phyloP scores from a whole-genome alignment of 2,888 invertebrate species.

The Cryptocephalus moraei region DNA sequence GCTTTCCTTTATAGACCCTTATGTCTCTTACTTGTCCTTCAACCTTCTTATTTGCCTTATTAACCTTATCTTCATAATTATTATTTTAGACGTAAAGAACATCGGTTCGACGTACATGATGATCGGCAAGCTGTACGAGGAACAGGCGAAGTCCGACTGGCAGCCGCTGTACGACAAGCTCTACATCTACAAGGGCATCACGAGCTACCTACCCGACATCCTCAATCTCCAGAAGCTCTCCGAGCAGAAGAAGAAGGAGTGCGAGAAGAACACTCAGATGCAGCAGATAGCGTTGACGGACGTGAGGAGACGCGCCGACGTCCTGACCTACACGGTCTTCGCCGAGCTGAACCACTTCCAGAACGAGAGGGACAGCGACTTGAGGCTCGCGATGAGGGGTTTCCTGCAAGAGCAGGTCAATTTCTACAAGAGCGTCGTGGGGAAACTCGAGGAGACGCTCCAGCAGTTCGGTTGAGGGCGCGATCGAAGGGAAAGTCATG shows the following conservation, averaged over 20 bases:
- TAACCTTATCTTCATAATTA: not conserved
- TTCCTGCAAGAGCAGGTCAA: slow-evolving; percentile 82
- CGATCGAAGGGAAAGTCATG: too few relatives aligned
- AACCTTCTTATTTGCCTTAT: not conserved
- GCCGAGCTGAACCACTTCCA: slow-evolving; percentile 95
- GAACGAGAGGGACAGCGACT: slow-evolving; percentile 72
- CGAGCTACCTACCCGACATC: slow-evolving; percentile 83
- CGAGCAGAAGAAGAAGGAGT: slow-evolving; percentile 81
- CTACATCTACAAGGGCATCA: slow-evolving; percentile 89
- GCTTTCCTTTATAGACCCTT: too few relatives aligned
- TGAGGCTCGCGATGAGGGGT: slow-evolving; percentile 74
- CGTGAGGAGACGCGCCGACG: slow-evolving; percentile 75
- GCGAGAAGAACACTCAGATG: slow-evolving; percentile 74
- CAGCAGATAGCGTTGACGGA: slow-evolving; percentile 69
- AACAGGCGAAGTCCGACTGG: slow-evolving; percentile 84
- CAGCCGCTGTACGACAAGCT: slow-evolving; percentile 84
- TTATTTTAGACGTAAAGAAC: slow-evolving; percentile 45
- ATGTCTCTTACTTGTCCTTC: too few relatives aligned
- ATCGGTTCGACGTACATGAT: slow-evolving; percentile 84
- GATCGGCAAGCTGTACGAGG: slow-evolving; percentile 81
- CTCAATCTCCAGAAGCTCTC: slow-evolving; percentile 82
- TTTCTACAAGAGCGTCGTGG: slow-evolving; percentile 81
- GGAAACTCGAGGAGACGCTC: slow-evolving; percentile 57
- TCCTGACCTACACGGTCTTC: slow-evolving; percentile 84
- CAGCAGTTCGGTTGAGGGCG: slow-evolving; percentile 27